phyloP scores from a whole-genome alignment of 1,140 invertebrate species.

The Bilobella aurantiaca region DNA sequence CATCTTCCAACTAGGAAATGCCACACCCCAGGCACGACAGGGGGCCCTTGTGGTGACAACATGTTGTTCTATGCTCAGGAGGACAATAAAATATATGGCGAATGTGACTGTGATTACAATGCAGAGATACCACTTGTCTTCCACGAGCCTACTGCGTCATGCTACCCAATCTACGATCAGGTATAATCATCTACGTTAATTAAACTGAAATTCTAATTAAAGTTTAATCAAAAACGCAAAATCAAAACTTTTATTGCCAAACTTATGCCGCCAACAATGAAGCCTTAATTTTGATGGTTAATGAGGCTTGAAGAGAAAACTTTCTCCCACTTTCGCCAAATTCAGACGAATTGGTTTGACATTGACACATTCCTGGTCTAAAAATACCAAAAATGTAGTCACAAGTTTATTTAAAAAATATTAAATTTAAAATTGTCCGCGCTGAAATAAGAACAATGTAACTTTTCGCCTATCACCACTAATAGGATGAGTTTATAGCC shows the following conservation, averaged over 20 bases:
- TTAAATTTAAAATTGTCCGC: too few species aligned
- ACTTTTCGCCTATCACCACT: too few species aligned
- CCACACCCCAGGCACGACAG: not conserved
- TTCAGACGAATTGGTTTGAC: too few species aligned
- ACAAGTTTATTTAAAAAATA: too few species aligned
- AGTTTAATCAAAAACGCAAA: not conserved
- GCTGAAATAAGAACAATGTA: too few species aligned
- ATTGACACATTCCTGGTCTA: too few species aligned
- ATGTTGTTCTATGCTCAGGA: not conserved
- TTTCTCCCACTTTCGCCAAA: too few species aligned
- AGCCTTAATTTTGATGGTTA: too few species aligned
- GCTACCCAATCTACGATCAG: conserved; percentile 7
- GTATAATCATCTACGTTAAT: not conserved
- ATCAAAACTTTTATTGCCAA: not conserved
- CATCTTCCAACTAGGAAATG: not conserved
- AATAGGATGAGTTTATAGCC: too few species aligned
- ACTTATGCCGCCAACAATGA: too few species aligned
- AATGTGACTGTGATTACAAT: conserved; percentile 4
- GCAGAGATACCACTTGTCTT: conserved; percentile 1
- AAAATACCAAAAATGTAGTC: too few species aligned
- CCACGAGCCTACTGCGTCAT: not conserved
- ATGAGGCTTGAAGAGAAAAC: too few species aligned
- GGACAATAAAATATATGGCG: conserved; percentile 7
- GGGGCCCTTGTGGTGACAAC: not conserved
- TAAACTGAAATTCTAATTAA: not conserved